These are phyloP conservation scores for Recurvirostra avosetta DNA, from an alignment of 2,113 vertebrate species.

Conservation along the genomic window DNA sequence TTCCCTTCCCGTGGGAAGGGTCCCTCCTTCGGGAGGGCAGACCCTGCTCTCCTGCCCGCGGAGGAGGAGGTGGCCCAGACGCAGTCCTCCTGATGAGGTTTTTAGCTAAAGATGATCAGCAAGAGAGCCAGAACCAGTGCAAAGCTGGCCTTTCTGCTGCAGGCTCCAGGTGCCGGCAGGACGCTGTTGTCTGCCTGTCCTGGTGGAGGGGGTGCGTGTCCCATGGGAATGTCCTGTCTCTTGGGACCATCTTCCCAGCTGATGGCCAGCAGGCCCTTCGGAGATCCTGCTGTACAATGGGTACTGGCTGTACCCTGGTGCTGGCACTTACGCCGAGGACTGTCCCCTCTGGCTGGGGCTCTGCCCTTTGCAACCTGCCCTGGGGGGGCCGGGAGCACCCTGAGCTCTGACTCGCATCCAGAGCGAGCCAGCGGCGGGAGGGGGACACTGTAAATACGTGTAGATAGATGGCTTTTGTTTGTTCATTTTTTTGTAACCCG, in stretches of 20 bases:
- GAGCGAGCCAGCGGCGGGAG: fast-evolving
- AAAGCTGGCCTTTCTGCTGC: not conserved
- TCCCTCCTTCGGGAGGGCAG: not conserved
- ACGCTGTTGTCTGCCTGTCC: not conserved
- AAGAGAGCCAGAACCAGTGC: not conserved
- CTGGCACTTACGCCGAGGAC: not conserved
- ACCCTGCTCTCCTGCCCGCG: not conserved
- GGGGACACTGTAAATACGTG: not conserved
- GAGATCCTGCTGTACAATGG: not conserved
- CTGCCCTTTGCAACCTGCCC: not conserved
- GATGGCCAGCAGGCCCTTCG: not conserved
- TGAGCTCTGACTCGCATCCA: fast-evolving
- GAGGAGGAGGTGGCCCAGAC: not conserved
- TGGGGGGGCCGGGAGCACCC: fast-evolving
- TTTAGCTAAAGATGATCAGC: not conserved
- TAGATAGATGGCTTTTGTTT: conserved; percentile 43
- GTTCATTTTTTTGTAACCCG: not conserved
- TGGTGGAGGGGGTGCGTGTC: not conserved
- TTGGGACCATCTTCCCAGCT: not conserved
- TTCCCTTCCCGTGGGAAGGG: not conserved
- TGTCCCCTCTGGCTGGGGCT: not conserved
- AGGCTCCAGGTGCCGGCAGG: fast-evolving
- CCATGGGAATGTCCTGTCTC: not conserved
- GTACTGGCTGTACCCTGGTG: not conserved
- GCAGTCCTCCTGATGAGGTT: not conserved